Base-by-base conservation (phyloP, 2,888 invertebrate species). In the Tenodera sinensis region DNA sequence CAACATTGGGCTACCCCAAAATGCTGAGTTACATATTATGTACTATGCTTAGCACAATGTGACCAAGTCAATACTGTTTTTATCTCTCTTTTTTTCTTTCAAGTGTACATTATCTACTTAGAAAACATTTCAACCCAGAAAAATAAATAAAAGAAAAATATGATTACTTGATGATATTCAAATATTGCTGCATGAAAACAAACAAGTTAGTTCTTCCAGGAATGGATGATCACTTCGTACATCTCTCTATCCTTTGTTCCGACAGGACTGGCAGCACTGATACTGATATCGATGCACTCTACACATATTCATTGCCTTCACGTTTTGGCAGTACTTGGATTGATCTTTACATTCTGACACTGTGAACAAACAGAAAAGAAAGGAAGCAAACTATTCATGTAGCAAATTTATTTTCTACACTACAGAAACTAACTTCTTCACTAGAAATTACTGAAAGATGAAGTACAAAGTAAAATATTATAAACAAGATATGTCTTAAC, bases 181-280 rank as follows among this genome's bases (percentile, higher is more conserved):
- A 14, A 42, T 42, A 84, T 84, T n/a, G 30, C 42, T n/a, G 85
- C 85, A 14, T 28, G 14, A 20, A 47, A 47, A 28, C 85, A 85
- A 85, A 85, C 85, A 85, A 42, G 14, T 85, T 54, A 54, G 47
- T 84, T 42, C 84, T n/a, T 42, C n/a, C 85, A 54, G 42, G 14
- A n/a, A 25, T 83, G 3, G 30, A 83, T n/a, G 28, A 87, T 15
- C 15, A 81, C 25, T 28, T 28, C 27, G 28, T 71, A 83, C 28
- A 71, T 42, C 42, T 42, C 83, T 83, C 89, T 90, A 90, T 83
- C 90, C 90, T 85, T 89, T 90, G 85, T 90, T 90, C 90, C 92
- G 93, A 94, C 98, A 98, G 89, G 98, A 96, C 92, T 96, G 95
- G 94, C 98, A 98, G 94, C 98, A 98, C 92, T 97, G 97, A 92